phyloP scores from a whole-genome alignment of 2,797 vertebrate genomes.

The Gymnopithys bicolor region DNA sequence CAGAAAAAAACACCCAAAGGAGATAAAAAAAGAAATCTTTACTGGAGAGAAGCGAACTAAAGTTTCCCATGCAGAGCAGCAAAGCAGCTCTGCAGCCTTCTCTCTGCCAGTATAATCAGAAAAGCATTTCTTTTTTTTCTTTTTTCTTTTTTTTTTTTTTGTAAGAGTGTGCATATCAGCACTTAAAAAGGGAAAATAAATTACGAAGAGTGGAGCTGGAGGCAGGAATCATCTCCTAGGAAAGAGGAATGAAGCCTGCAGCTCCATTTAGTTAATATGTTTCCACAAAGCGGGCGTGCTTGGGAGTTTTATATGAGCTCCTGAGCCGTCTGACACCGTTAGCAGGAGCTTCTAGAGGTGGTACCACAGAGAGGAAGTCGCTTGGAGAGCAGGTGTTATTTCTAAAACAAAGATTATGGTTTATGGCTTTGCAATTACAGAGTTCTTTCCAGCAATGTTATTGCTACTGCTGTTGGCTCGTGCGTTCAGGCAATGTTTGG shows the following conservation, averaged over 20 bases:
- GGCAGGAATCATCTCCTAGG: conserved; percentile 41
- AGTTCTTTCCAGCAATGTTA: conserved; percentile 20
- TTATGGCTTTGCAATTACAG: conserved; percentile 45
- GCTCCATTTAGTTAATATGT: conserved; percentile 49
- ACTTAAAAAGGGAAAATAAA: conserved; percentile 65
- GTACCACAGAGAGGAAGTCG: not conserved
- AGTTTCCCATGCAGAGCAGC: conserved; percentile 26
- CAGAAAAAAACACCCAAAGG: not conserved
- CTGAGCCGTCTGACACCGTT: not conserved
- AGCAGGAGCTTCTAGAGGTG: conserved; percentile 32
- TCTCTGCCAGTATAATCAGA: conserved; percentile 29
- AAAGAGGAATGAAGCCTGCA: conserved; percentile 18
- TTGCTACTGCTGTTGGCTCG: conserved; percentile 18
- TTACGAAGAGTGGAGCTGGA: conserved; percentile 48
- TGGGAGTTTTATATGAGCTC: conserved; percentile 23
- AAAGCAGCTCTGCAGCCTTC: conserved; percentile 10
- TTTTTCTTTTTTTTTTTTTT: not conserved
- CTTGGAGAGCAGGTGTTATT: conserved; percentile 62
- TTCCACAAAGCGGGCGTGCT: conserved; percentile 1
- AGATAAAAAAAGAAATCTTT: conserved; percentile 26
- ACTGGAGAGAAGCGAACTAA: conserved; percentile 10
- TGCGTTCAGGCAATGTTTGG: conserved; percentile 45
- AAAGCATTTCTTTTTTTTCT: conserved; percentile 7
- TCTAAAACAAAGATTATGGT: conserved; percentile 63
- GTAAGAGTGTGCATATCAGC: conserved; percentile 42